phyloP scores from a whole-genome alignment of 2,113 vertebrate genomes.

The Elaphurus davidianus region DNA sequence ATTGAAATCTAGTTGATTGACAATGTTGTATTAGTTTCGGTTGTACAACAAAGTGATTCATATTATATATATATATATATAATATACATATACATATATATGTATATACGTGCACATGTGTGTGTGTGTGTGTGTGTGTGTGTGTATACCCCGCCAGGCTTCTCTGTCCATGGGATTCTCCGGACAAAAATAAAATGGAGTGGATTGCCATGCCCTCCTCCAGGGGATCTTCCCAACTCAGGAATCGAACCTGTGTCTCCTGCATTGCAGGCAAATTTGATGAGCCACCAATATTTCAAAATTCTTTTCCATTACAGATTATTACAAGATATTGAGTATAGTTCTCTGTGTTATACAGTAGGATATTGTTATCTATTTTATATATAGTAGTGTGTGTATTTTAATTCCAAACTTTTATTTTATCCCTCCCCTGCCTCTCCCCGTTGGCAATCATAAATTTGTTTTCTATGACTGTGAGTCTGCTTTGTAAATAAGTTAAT shows the following conservation, averaged over 20 bases:
- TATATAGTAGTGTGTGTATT: background rate
- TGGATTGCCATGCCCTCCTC: background rate
- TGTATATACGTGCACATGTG: no score
- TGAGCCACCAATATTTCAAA: background rate
- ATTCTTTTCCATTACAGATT: background rate
- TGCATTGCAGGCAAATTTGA: background rate
- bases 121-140: background rate
- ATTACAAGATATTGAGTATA: background rate
- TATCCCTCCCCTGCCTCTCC: background rate
- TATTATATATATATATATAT: background rate
- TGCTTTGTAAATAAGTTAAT: background rate
- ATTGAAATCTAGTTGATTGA: background rate
- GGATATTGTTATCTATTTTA: background rate
- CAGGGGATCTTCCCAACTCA: background rate
- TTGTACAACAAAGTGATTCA: background rate
- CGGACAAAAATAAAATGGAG: background rate
- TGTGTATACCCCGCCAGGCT: no score
- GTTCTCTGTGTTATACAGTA: background rate
- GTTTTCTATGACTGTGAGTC: background rate
- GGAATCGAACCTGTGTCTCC: background rate
- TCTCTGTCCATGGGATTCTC: background rate
- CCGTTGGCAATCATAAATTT: background rate
- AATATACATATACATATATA: rapidly evolving
- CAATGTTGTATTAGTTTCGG: background rate
- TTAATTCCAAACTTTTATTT: background rate